Evolutionary conservation across 2,888 invertebrate genomes (phyloP).

Genomic region (Agrilus cyanescens): DNA sequence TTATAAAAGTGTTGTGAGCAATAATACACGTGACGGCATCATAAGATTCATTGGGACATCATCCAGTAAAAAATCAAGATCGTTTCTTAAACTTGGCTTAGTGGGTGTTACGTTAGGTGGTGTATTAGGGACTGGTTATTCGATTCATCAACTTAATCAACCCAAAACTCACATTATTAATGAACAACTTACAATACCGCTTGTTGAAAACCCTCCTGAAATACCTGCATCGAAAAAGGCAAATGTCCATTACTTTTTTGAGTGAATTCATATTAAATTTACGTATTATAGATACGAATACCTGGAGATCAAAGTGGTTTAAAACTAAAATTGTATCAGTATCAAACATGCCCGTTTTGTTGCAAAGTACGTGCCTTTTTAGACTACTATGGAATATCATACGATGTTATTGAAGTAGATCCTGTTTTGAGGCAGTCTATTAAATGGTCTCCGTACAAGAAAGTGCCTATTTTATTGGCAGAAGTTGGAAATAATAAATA

Average conservation of each 20-base stretch:
- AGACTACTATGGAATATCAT: slow-evolving; percentile 86
- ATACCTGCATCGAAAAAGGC: slow-evolving; percentile 39
- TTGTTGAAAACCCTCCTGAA: slow-evolving; percentile 30
- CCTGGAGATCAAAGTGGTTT: slow-evolving; percentile 55
- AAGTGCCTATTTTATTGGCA: slow-evolving; percentile 84
- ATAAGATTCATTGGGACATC: too few relatives aligned
- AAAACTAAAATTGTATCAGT: slow-evolving; percentile 85
- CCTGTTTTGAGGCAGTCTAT: slow-evolving; percentile 85
- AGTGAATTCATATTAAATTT: slow-evolving; percentile 1
- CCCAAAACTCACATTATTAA: slow-evolving; percentile 35
- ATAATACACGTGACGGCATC: too few relatives aligned
- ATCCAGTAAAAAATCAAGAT: background rate
- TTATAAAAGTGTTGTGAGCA: too few relatives aligned
- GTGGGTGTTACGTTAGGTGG: slow-evolving; percentile 34
- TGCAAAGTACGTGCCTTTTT: slow-evolving; percentile 86
- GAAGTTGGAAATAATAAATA: slow-evolving; percentile 56
- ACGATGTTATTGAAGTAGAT: slow-evolving; percentile 94
- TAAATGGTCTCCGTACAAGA: slow-evolving; percentile 87
- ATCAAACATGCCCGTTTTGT: slow-evolving; percentile 95
- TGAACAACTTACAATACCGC: slow-evolving; percentile 32
- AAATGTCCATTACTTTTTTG: slow-evolving; percentile 13
- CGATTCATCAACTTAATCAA: slow-evolving; percentile 34
- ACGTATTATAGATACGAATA: slow-evolving; percentile 46
- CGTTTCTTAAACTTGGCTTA: slow-evolving; percentile 27
- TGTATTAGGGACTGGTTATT: slow-evolving; percentile 38